Evolutionary conservation across 2,797 vertebrate species (phyloP), one percentile per base, ranked within the genome.

Genomic region (Urosaurus nigricauda): DNA sequence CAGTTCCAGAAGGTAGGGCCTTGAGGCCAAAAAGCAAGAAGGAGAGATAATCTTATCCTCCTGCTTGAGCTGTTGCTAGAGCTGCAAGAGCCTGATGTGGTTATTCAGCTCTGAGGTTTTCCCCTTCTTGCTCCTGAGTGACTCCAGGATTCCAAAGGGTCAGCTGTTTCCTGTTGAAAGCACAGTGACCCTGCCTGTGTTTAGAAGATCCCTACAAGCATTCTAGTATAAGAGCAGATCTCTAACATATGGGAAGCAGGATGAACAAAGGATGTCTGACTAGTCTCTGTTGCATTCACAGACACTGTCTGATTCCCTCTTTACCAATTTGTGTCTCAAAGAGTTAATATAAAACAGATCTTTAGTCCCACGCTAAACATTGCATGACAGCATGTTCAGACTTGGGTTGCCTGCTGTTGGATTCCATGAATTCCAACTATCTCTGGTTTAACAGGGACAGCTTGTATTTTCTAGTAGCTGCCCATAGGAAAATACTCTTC

Each of bases 101-200:
- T 79, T 56, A 63, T 40, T 4, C 84, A 73, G 80, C 85, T 71
- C 84, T 63, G 13, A 81, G 86, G 84, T 60, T 68, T 0, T 79
- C 85, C 65, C 74, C 63, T n/a, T 60, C 78, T 81, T 79, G 2
- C 79, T 78, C 84, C 60, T 60, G 43, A 73, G 78, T 73, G 51
- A 68, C 83, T 81, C 79, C 70, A 83, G 43, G 29, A 86, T 87
- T 73, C 78, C 70, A 60, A n/a, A 65, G 60, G 86, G 87, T 88
- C 89, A 73, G 70, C 6, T 32, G 78, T 90, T 95, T 95, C 93
- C 94, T 93, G 95, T 92, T 87, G 79, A 87, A 87, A 80, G 88
- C 84, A 84, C 68, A 75, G 16, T 63, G 60, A 13, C 70, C 75
- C 91, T 35, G 58, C 53, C 85, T 89, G 43, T 77, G 2, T 60